Conservation (phyloP, 1,140 invertebrate species). For the Apis florea region DNA sequence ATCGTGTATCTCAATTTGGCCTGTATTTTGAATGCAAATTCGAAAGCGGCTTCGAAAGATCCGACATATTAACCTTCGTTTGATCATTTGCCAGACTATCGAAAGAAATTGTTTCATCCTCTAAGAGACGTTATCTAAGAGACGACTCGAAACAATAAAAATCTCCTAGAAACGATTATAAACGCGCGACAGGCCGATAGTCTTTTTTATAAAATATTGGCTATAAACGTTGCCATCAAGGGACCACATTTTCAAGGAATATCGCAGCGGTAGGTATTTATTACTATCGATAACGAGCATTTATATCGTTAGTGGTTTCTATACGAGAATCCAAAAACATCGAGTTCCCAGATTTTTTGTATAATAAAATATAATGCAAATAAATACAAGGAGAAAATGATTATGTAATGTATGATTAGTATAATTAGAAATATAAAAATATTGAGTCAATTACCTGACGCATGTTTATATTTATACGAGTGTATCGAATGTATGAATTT, state of each 20-base stretch:
- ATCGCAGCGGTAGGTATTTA: not conserved
- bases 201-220: conserved; percentile 14
- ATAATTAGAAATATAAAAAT: too few species aligned
- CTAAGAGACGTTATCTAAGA: not conserved
- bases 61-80: conserved; percentile 9
- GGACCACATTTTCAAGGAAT: not conserved
- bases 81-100: not conserved
- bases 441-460: too few species aligned
- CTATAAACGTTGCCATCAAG: conserved; percentile 16
- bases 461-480: too few species aligned
- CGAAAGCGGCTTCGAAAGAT: conserved; percentile 11
- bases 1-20: not conserved
- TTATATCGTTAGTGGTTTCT: not conserved
- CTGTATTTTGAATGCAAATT: conserved; percentile 19
- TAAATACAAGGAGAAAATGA: too few species aligned
- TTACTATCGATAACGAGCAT: not conserved
- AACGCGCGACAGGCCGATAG: conserved; percentile 18
- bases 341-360: too few species aligned
- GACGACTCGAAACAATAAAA: conserved; percentile 13
- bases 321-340: too few species aligned
- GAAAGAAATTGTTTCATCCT: not conserved
- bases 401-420: too few species aligned
- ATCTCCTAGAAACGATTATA: conserved; percentile 11
- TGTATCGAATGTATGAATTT: too few species aligned
- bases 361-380: too few species aligned